Evolutionary conservation across 1,140 invertebrate genomes (phyloP).

Genomic region (Oryzaephilus surinamensis): DNA sequence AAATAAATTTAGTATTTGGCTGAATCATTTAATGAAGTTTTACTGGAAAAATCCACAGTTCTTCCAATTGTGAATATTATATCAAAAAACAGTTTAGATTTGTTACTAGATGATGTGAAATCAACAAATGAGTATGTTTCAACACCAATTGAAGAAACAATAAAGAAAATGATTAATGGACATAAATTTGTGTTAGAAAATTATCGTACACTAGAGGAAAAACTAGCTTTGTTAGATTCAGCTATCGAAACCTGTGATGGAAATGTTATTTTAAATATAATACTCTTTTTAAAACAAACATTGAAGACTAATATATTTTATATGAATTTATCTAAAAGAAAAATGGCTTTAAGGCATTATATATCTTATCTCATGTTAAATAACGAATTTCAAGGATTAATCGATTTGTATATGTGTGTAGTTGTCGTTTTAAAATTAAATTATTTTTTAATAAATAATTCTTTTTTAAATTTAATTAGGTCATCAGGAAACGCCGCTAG

Average conservation of each 20-base stretch:
- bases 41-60: too few relatives aligned
- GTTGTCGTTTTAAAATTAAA: slow-evolving; percentile 4
- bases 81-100: too few relatives aligned
- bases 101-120: slow-evolving; percentile 20
- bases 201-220: slow-evolving; percentile 23
- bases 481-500: too few relatives aligned
- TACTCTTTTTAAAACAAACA: slow-evolving; percentile 22
- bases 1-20: too few relatives aligned
- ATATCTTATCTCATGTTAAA: slow-evolving; percentile 23
- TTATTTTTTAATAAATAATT: slow-evolving; percentile 8
- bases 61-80: too few relatives aligned
- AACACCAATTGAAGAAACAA: slow-evolving; percentile 20
- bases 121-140: slow-evolving; percentile 10
- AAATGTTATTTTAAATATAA: slow-evolving; percentile 25
- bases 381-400: slow-evolving; percentile 18
- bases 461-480: too few relatives aligned
- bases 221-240: slow-evolving; percentile 23
- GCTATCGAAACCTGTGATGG: slow-evolving; percentile 25
- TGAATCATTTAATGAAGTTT: too few relatives aligned
- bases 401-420: slow-evolving; percentile 22
- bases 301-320: slow-evolving; percentile 22
- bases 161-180: slow-evolving; percentile 24
- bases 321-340: slow-evolving; percentile 21
- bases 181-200: slow-evolving; percentile 16
- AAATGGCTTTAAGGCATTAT: slow-evolving; percentile 24